phyloP scores from a whole-genome alignment of 2,888 invertebrate genomes.

The Apantesis nais region DNA sequence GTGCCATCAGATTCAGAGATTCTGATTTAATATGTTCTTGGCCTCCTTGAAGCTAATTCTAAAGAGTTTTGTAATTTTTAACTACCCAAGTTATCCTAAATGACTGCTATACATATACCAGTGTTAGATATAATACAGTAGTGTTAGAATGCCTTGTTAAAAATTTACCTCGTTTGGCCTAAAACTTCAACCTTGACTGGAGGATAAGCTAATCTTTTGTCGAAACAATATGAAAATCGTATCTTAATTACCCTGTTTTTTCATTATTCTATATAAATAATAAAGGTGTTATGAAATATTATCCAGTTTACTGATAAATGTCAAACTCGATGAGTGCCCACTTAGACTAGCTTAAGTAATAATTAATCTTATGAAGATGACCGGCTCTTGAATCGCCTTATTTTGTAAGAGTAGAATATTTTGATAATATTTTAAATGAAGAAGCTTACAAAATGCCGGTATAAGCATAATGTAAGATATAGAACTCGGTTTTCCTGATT shows the following conservation, averaged over 20 bases:
- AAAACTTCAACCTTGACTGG: slow-evolving; percentile 7
- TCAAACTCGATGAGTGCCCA: not conserved
- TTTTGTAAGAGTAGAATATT: not conserved
- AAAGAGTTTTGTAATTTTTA: slow-evolving; percentile 18
- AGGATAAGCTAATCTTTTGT: slow-evolving; percentile 6
- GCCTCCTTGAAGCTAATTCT: slow-evolving; percentile 28
- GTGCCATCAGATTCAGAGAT: slow-evolving; percentile 35
- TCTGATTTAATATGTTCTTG: slow-evolving; percentile 35
- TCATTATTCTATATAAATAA: not conserved
- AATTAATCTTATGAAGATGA: not conserved
- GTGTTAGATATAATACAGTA: no score
- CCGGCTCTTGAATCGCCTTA: not conserved
- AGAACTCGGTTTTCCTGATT: not conserved
- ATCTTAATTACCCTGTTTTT: not conserved
- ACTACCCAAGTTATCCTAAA: slow-evolving; percentile 6
- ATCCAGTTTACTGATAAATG: slow-evolving; percentile 1
- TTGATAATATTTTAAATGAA: not conserved
- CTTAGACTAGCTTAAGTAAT: not conserved
- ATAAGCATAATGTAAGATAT: not conserved
- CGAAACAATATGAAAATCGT: slow-evolving; percentile 1
- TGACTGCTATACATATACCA: not conserved
- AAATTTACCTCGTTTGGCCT: slow-evolving; percentile 1
- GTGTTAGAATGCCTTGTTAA: slow-evolving; percentile 2
- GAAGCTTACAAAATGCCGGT: not conserved
- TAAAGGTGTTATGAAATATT: not conserved